Base-by-base conservation (phyloP, 2,797 vertebrate genomes). In the Danio jaintianensis region DNA sequence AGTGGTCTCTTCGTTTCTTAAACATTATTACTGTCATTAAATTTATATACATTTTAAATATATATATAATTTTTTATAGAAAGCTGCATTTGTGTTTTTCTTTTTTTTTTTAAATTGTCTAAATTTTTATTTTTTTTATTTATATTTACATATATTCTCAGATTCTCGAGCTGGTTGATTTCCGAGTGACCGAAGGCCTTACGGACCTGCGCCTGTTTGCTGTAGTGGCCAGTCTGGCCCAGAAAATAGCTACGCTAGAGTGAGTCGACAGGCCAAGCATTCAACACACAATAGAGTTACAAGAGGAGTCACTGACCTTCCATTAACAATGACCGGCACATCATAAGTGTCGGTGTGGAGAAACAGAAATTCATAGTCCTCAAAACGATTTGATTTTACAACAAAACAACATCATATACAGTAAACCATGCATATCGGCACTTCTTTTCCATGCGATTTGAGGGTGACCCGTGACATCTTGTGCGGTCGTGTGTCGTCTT, bases 141-240 rank as follows among this genome's bases (percentile, higher is more conserved):
- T 70, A 6, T 62, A 20, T 48, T 38, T 66, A 62, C 47, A 47
- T 71, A 4, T 71, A 0, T 87, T 88, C 87, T 89, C 87, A 97
- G 96, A 97, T 98, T 93, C 92, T 96, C 87, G 94, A 97, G 94
- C 94, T 96, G 94, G 95, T 96, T 93, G 95, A 94, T 93, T 96
- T 96, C 94, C 94, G 93, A 89, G 95, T 98, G 94, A 96, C 96
- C 92, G 96, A 98, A 93, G 96, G 97, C 84, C 95, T 93, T 74
- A 95, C 96, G 91, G 97, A 97, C 93, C 93, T 96, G 89, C 91
- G 93, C 92, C 96, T 98, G 90, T 98, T 96, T 83, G 95, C 95
- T 0, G 95, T 94, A 86, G 94, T 97, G 85, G 95, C 95, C 79
- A 96, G 97, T 89, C 95, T 98, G 94, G 96, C 93, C 48, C 93